Evolutionary conservation across 1,140 invertebrate genomes (phyloP), one percentile per base, ranked within the genome.

Genomic region (Orussus abietinus): DNA sequence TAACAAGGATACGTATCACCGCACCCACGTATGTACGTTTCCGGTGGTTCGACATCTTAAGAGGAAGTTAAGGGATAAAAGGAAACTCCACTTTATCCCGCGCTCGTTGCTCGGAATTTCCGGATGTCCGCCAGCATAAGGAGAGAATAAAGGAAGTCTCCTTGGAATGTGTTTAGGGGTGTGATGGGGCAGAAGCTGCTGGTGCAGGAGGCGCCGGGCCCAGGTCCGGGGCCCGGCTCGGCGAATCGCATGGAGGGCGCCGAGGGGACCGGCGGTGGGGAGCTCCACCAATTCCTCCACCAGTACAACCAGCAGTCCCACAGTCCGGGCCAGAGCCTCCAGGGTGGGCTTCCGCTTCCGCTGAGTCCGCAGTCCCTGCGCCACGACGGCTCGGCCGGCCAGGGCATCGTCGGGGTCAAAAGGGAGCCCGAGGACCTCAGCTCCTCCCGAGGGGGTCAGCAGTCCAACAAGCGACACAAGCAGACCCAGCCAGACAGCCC

Each of bases 381-480:
- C 45, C 68, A 68, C 55, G 66, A 71, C 55, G 61, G 71, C 37
- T 52, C 64, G 28, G 48, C 63, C 3, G 53, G 50, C 42, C 57
- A 43, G 50, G 76, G 59, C 51, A 75, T 66, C 57, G 66, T 53
- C 59, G 77, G 66, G 54, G 76, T 83, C 25, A 83, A 83, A 62
- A 73, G 80, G 36, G 82, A 84, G 58, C 82, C 81, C 25, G 81
- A 83, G 61, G 82, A 84, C 53, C 65, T 80, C 29, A 80, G 79
- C 50, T 76, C 77, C 32, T 74, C 76, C 42, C 59, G 70, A 9
- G 68, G 64, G 5, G 76, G 64, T 49, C 74, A 69, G 71, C 64
- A 80, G 66, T 53, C 72, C 55, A 61, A 60, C 72, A 61, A 75
- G 51, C 58, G 69, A 20, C 69, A 72, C 48, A 71, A 74, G 47